Evolutionary conservation across 2,888 invertebrate species (phyloP), one percentile per base, ranked within the genome.

Genomic region (Deilephila porcellus): DNA sequence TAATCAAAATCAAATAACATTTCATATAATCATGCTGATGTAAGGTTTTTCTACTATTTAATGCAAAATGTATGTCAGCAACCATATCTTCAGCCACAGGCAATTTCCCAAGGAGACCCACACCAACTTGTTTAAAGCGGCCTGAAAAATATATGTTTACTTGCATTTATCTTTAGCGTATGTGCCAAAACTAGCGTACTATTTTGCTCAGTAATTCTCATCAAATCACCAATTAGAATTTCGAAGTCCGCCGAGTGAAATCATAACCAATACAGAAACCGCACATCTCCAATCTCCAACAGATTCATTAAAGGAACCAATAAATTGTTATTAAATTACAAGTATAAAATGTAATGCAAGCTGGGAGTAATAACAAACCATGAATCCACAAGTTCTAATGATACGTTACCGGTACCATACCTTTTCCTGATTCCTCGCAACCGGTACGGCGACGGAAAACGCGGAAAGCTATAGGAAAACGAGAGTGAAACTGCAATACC

Each of bases 351-450:
- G 25, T 52, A 14, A 8, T 73, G 0, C 14, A 32, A 53, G 52
- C 32, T 45, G 45, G 45, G 11, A 32, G 73, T 53, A 34, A 34
- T 34, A 20, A 20, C 34, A 3, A 32, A 25, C 5, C 29, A 17
- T 32, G 71, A 59, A 7, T 3, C 32, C 8, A 71, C 56, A 5
- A 11, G 37, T 67, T 67, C 34, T 89, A 88, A 89, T 87, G 82
- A 84, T 83, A 84, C 80, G 76, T 80, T 82, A 76, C 82, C 74
- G 75, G 79, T 79, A 81, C 75, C 75, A 76, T 75, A 74, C 77
- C 78, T 84, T 81, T 91, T 90, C 88, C 89, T 88, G 86, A 82
- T 88, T 88, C 86, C 84, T 82, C 80, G 78, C 81, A 82, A 82
- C 83, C 79, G 81, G 80, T 81, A 78, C 79, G 80, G 80, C 78